Conservation (phyloP, 2,888 invertebrate genomes). For the Chymomyza amoena region DNA sequence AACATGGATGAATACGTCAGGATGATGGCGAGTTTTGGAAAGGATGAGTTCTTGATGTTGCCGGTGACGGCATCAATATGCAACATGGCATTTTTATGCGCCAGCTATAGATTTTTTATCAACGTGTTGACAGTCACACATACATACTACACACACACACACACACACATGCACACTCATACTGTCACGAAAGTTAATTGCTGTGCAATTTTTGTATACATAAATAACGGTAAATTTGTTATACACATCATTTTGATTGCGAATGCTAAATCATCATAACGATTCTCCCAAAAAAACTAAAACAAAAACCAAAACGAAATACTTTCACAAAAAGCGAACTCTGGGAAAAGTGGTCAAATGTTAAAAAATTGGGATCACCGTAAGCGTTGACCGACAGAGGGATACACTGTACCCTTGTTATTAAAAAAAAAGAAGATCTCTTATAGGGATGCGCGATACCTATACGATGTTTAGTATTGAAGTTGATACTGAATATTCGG, state of each 20-base stretch:
- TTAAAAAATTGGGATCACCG: slow-evolving; percentile 17
- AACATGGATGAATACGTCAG: slow-evolving; percentile 25
- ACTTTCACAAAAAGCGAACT: slow-evolving; percentile 50
- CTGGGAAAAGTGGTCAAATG: slow-evolving; percentile 58
- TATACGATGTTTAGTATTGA: too few relatives aligned
- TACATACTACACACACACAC: slow-evolving; percentile 9
- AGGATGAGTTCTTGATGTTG: not conserved
- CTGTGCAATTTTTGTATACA: slow-evolving; percentile 71
- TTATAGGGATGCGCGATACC: too few relatives aligned
- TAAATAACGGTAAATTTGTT: slow-evolving; percentile 73
- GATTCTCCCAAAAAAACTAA: not conserved
- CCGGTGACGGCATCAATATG: slow-evolving; percentile 42
- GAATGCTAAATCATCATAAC: slow-evolving; percentile 62
- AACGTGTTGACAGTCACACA: slow-evolving; percentile 19
- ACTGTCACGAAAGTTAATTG: slow-evolving; percentile 59
- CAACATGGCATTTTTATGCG: slow-evolving; percentile 52
- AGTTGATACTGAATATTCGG: too few relatives aligned
- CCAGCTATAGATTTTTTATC: slow-evolving; percentile 30
- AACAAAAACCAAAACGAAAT: slow-evolving; percentile 32
- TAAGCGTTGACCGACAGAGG: too few relatives aligned
- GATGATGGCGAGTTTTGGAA: not conserved
- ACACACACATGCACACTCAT: slow-evolving; percentile 23
- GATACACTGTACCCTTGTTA: too few relatives aligned
- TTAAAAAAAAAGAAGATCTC: too few relatives aligned
- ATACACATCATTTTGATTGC: slow-evolving; percentile 73